Percentiles rank a stretch among this genome's conserved stretches.
phyloP scores from a whole-genome alignment of 2,888 invertebrate species.

The Augiades crinisus region DNA sequence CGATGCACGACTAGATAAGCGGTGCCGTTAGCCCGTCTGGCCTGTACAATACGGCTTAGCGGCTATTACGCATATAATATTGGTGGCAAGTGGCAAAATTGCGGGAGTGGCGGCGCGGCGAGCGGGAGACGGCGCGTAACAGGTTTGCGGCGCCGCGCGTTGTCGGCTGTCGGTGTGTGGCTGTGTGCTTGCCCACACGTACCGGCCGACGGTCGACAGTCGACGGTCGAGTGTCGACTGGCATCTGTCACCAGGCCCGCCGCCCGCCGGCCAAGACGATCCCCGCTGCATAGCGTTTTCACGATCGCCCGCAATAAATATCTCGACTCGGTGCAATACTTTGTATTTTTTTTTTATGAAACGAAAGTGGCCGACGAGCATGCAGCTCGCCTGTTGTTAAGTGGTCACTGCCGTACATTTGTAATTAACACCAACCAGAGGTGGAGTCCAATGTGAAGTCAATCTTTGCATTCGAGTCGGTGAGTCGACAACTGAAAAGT shows the following conservation, averaged over 20 bases:
- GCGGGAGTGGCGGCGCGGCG: conserved; percentile 30
- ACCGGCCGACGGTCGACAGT: neutral
- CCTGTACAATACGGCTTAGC: conserved; percentile 67
- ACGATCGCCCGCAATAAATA: neutral
- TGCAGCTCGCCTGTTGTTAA: too few species aligned
- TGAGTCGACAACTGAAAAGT: too few species aligned
- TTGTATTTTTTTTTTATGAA: neutral
- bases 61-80: conserved; percentile 47
- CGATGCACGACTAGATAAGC: conserved; percentile 68
- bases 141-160: conserved; percentile 58
- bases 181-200: neutral
- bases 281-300: neutral
- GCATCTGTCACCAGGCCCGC: conserved; percentile 47
- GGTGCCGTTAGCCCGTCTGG: conserved; percentile 74
- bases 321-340: neutral
- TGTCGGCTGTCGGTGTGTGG: conserved; percentile 42
- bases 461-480: too few species aligned
- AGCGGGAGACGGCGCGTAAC: conserved; percentile 50
- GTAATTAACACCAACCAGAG: too few species aligned
- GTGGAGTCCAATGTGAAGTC: too few species aligned
- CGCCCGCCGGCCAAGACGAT: neutral
- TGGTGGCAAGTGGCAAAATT: conserved; percentile 35
- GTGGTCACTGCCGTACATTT: too few species aligned
- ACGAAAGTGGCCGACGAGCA: too few species aligned
- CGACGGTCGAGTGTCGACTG: conserved; percentile 38